These are phyloP conservation scores for Bellardia pandia DNA, from an alignment of 2,888 invertebrate species.

Conservation along the genomic window DNA sequence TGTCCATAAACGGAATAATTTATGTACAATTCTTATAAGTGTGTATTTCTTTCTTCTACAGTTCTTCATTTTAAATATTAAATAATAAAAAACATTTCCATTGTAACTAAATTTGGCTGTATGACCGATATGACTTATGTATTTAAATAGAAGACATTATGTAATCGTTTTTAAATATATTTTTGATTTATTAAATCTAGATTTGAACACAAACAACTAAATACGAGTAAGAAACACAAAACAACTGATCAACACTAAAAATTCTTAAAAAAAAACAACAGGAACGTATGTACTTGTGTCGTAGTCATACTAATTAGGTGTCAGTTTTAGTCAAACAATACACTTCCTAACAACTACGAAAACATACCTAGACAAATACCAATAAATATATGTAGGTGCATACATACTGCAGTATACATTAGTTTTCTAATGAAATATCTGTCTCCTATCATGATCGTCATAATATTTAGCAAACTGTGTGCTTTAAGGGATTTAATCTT, in stretches of 20 bases:
- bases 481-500: conserved; percentile 7
- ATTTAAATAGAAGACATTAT: background rate
- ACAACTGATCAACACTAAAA: background rate
- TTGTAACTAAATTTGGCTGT: conserved; percentile 8
- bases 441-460: background rate
- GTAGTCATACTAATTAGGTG: conserved; percentile 14
- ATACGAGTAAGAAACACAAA: background rate
- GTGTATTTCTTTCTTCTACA: background rate
- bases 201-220: background rate
- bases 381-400: background rate
- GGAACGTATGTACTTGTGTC: background rate
- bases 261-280: background rate
- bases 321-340: background rate
- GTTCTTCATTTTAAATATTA: background rate
- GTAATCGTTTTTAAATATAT: conserved; percentile 1
- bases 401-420: background rate
- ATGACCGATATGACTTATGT: background rate
- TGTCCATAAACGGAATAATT: conserved; percentile 25
- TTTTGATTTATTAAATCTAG: background rate
- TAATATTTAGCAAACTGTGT: background rate
- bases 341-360: background rate
- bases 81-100: conserved; percentile 24
- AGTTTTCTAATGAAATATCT: background rate
- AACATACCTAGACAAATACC: background rate
- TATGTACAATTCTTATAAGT: background rate